Conservation (phyloP, 2,113 vertebrate genomes). For the Scolopax mira region DNA sequence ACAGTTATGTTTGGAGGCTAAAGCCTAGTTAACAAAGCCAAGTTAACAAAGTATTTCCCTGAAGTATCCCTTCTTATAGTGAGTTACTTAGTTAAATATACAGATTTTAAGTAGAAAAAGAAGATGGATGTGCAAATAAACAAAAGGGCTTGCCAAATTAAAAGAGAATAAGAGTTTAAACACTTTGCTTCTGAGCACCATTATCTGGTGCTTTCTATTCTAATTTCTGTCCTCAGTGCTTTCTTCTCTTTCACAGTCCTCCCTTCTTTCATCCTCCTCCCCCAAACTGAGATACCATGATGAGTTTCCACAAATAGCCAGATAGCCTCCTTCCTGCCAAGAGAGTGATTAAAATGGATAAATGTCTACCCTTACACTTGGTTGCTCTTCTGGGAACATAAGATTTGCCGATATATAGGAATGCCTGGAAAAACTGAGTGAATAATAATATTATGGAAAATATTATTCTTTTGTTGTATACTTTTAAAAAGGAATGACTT, state of each 20-base stretch:
- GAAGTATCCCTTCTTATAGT: not conserved
- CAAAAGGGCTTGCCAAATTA: not conserved
- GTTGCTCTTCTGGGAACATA: not conserved
- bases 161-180: not conserved
- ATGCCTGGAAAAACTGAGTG: not conserved
- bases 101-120: not conserved
- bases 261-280: not conserved
- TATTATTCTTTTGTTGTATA: not conserved
- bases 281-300: not conserved
- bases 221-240: not conserved
- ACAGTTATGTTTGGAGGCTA: not conserved
- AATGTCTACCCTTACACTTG: not conserved
- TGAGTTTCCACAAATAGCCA: not conserved
- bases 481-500: not conserved
- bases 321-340: not conserved
- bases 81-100: not conserved
- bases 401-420: not conserved
- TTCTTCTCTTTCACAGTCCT: not conserved
- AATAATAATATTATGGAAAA: not conserved
- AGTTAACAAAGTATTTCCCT: not conserved
- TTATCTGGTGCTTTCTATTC: not conserved
- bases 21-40: not conserved
- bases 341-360: not conserved
- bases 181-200: not conserved
- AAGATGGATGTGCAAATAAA: not conserved